A percentile compares a stretch with the other conserved stretches of the same genome.
Conservation (phyloP, 2,797 vertebrate genomes). For the Uromys caudimaculatus region DNA sequence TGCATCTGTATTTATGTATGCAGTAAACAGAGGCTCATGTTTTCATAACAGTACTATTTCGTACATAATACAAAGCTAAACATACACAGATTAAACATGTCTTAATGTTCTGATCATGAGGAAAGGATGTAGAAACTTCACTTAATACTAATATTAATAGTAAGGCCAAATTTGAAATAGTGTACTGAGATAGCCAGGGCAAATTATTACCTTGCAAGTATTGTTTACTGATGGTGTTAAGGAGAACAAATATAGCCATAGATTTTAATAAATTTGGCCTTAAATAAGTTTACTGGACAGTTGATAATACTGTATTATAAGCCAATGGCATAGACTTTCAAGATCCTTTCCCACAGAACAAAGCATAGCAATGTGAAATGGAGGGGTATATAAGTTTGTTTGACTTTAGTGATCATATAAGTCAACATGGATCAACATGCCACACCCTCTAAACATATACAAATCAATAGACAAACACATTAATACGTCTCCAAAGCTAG, state of each 20-base stretch:
- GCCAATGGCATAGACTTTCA: neutral
- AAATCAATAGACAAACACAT: neutral
- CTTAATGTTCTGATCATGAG: neutral
- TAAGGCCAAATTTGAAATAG: conserved; percentile 25
- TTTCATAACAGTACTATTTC: neutral
- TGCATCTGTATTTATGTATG: neutral
- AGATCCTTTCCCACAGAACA: neutral
- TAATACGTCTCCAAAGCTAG: neutral
- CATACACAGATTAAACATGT: neutral
- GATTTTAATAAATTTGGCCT: neutral
- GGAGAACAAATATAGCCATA: neutral
- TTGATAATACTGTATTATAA: neutral
- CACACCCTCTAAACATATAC: neutral
- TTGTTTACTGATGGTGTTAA: neutral
- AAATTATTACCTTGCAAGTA: neutral
- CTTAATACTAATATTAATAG: neutral
- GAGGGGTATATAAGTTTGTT: neutral
- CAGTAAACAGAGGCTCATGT: neutral
- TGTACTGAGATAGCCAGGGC: neutral
- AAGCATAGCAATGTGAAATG: neutral
- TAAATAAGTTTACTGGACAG: neutral
- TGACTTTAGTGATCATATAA: neutral
- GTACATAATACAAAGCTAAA: neutral
- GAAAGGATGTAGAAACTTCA: neutral
- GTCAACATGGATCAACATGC: neutral